Evolutionary conservation across 2,797 vertebrate species (phyloP), one percentile per base, ranked within the genome.

Genomic region (Danio albolineatus): DNA sequence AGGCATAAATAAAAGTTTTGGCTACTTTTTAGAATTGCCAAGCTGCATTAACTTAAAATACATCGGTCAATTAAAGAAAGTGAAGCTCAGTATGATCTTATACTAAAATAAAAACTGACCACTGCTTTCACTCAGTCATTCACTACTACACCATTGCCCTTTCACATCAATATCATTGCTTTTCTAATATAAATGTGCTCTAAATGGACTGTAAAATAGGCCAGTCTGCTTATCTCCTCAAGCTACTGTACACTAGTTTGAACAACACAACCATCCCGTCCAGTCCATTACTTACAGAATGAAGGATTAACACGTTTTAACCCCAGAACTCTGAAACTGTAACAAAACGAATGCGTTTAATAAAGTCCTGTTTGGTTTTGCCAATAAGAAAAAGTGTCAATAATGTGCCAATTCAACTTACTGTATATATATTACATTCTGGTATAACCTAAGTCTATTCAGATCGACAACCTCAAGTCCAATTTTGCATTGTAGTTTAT

Each of bases 121-220:
- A 39, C 4, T 17, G 46, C 44, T n/a, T n/a, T n/a, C n/a, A 66
- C 43, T 14, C 7, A 41, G 14, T 54, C 16, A 38, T 41, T 54
- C 10, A 36, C n/a, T 10, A 17, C 69, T 17, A 71, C 10, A 17
- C n/a, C n/a, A n/a, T n/a, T n/a, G n/a, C 41, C 12, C n/a, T 71
- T 19, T 71, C 17, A 57, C 12, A 13, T 61, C 56, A 49, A 51
- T 61, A 43, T 36, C 2, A 56, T n/a, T 53, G 17, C 10, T 38
- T 62, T 80, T 66, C n/a, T 14, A 46, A 72, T 19, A 66, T 46
- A 64, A 21, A 73, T 38, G 19, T 13, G 28, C 21, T 16, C 12
- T 38, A 57, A 80, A 73, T 73, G 51, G 70, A 57, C 14, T 74
- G 13, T 16, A 59, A 73, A 66, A 46, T 19, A 48, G 7, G 13